Evolutionary conservation across 2,797 vertebrate species (phyloP).

Genomic region (Steatocranus sp.): DNA sequence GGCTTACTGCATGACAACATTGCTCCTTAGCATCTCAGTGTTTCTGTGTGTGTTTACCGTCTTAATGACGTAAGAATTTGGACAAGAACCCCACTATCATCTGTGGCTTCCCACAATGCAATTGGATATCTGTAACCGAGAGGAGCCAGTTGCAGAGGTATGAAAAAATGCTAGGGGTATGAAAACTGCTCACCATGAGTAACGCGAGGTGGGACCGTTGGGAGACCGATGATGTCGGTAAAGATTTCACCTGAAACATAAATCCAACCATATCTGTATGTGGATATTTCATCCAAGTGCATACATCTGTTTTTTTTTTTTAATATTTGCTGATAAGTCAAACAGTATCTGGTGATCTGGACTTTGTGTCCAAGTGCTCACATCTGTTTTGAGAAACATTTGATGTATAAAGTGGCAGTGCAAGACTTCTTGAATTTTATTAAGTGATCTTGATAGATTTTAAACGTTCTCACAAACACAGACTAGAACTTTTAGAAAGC

Average conservation of each 20-base stretch:
- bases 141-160: neutral
- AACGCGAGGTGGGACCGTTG: neutral
- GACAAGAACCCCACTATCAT: neutral
- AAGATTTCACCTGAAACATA: slow-evolving; percentile 12
- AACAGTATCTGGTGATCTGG: neutral
- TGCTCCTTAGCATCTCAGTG: neutral
- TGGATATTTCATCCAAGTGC: neutral
- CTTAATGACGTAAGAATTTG: neutral
- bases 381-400: slow-evolving; percentile 19
- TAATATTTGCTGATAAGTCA: slow-evolving; percentile 4
- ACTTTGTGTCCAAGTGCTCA: neutral
- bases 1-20: neutral
- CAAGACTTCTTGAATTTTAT: neutral
- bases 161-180: neutral
- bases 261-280: neutral
- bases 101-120: neutral
- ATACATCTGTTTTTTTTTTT: slow-evolving; percentile 13
- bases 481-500: neutral
- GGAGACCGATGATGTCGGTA: neutral
- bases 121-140: slow-evolving; percentile 7
- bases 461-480: neutral
- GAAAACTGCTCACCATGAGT: neutral
- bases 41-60: neutral
- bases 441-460: neutral
- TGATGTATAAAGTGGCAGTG: neutral